Percentiles rank a stretch among this genome's conserved stretches.
Conservation (phyloP, 2,888 invertebrate genomes). For the Prosopocoilus inquinatus region DNA sequence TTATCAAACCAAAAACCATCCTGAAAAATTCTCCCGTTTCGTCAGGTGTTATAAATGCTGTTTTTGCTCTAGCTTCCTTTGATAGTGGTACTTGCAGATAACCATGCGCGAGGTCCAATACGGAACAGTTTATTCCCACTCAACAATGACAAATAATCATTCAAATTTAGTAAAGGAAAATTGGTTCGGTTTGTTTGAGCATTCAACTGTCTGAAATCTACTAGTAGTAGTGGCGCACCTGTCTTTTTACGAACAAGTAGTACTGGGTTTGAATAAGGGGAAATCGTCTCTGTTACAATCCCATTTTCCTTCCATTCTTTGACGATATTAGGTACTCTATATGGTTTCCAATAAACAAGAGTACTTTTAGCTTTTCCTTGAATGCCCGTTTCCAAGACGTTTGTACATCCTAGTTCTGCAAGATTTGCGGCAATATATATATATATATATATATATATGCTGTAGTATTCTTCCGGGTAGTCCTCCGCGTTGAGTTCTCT, state of each 20-base stretch:
- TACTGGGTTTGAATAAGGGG: slow-evolving; percentile 24
- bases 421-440: slow-evolving; percentile 18
- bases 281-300: slow-evolving; percentile 22
- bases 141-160: slow-evolving; percentile 24
- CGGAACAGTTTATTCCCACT: slow-evolving; percentile 14
- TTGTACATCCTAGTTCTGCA: slow-evolving; percentile 16
- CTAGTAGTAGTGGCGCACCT: slow-evolving; percentile 24
- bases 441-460: too few relatives aligned
- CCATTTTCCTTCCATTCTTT: slow-evolving; percentile 18
- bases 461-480: too few relatives aligned
- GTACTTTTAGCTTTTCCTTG: too few relatives aligned
- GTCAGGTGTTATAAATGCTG: slow-evolving; percentile 30
- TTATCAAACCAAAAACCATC: background rate
- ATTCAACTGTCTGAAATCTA: slow-evolving; percentile 23
- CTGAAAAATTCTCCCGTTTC: slow-evolving; percentile 35
- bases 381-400: background rate
- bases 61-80: slow-evolving; percentile 17
- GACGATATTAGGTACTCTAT: slow-evolving; percentile 16
- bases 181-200: slow-evolving; percentile 20
- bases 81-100: slow-evolving; percentile 16
- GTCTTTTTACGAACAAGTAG: slow-evolving; percentile 24
- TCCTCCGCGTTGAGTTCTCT: too few relatives aligned
- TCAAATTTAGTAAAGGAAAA: slow-evolving; percentile 18
- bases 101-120: slow-evolving; percentile 12
- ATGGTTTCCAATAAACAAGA: slow-evolving; percentile 17